Base-by-base conservation (phyloP, 2,797 vertebrate species). In the Sebastes kiyomatsui region DNA sequence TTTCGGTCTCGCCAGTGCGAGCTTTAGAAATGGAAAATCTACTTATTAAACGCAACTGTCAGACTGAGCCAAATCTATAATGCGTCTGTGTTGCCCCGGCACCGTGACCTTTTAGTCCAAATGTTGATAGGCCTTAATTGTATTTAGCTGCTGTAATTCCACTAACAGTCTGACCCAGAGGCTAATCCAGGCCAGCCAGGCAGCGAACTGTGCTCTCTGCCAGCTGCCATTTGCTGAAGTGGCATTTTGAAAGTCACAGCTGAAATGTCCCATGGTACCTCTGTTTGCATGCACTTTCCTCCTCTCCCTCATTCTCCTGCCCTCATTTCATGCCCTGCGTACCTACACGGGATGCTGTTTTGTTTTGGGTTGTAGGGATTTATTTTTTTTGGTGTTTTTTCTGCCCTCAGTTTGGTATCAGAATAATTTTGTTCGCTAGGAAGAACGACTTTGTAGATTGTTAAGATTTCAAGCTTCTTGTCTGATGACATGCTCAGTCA, bases 111-210 rank as follows among this genome's bases (percentile, higher is more conserved):
- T 88, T 86, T n/a, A 84, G 86, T 79, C 86, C 88, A 90, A 91
- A 88, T 89, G 89, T 92, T 92, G 89, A 93, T 89, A 79, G 90
- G 89, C 84, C 89, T 91, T 93, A 92, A 93, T 92, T 93, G 92
- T 90, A 88, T 93, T 94, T 92, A 92, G 89, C 90, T 78, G 91
- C 90, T 91, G 90, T 93, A 93, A 93, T 93, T 93, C 92, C 90
- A 79, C 90, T 77, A 84, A 89, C 89, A 75, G 87, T 87, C 91
- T 89, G 90, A 93, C 91, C 91, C 85, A 87, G 78, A 89, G 92
- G 89, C 89, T 91, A 93, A 92, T 91, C 91, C 91, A 70, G 90
- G 89, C 77, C 82, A 68, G 80, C 69, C 72, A 81, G 87, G 88
- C 87, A 88, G 88, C 42, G 81, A 83, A 79, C 80, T 82, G 83